phyloP scores from a whole-genome alignment of 2,113 vertebrate genomes.

The Silurus asotus region DNA sequence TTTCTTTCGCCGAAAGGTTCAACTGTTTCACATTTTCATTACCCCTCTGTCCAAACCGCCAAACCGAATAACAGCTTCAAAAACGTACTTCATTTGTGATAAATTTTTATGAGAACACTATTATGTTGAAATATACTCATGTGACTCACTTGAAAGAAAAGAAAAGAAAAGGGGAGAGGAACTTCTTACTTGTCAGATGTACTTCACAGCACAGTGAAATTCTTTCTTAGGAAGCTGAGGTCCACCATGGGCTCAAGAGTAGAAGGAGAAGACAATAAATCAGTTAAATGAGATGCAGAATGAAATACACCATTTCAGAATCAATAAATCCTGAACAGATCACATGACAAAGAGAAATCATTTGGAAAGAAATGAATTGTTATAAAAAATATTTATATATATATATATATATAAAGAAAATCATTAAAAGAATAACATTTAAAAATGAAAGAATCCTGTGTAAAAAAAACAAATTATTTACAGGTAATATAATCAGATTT shows the following conservation, averaged over 20 bases:
- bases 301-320: no score
- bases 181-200: no score
- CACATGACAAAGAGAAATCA: not conserved
- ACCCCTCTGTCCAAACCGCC: slow-evolving; percentile 9
- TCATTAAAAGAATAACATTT: not conserved
- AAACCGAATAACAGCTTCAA: slow-evolving; percentile 27
- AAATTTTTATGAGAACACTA: no score
- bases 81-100: no score
- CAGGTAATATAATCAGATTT: not conserved
- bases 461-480: not conserved
- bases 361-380: not conserved
- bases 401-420: not conserved
- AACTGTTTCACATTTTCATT: slow-evolving; percentile 14
- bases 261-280: no score
- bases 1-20: not conserved
- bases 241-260: no score
- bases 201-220: no score
- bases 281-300: no score
- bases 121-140: no score
- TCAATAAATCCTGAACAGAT: not conserved
- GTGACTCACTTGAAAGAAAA: no score
- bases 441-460: not conserved
- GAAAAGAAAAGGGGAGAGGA: no score
- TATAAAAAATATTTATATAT: not conserved
- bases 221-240: no score